phyloP scores from a whole-genome alignment of 2,888 invertebrate species.

The Andrena marginata region DNA sequence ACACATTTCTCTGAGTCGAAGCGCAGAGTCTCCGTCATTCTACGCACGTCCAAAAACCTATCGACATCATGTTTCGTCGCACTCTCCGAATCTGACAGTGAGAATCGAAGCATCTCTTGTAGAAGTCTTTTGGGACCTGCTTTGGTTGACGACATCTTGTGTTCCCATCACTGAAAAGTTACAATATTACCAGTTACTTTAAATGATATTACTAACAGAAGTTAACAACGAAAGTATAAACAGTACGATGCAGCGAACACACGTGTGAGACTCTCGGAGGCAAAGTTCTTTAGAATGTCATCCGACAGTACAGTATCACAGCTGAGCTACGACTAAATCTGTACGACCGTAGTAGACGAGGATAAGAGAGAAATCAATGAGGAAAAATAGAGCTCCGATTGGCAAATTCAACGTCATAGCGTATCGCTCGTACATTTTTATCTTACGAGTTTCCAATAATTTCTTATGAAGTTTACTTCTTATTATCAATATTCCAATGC shows the following conservation, averaged over 20 bases:
- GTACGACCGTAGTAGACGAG: conserved; percentile 25
- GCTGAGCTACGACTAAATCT: conserved; percentile 38
- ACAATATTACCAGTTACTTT: background rate
- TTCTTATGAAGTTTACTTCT: background rate
- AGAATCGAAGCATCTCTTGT: conserved; percentile 69
- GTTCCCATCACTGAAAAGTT: conserved; percentile 75
- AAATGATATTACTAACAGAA: background rate
- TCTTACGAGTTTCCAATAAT: conserved; percentile 16
- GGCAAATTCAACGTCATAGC: conserved; percentile 34
- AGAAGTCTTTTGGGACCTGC: conserved; percentile 64
- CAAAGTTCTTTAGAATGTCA: background rate
- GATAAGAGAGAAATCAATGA: conserved; percentile 26
- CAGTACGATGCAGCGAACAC: background rate
- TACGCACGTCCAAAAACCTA: conserved; percentile 46
- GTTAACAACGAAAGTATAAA: background rate
- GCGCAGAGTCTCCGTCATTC: conserved; percentile 55
- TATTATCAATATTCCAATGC: background rate
- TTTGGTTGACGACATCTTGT: conserved; percentile 71
- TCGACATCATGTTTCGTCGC: conserved; percentile 55
- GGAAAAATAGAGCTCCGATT: conserved; percentile 19
- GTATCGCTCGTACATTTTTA: conserved; percentile 26
- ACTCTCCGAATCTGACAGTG: conserved; percentile 38
- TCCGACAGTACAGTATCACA: background rate
- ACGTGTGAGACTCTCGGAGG: background rate
- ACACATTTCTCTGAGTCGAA: conserved; percentile 21